phyloP scores from a whole-genome alignment of 64 coral and sea anemone genomes.

The Pocillopora damicornis region DNA sequence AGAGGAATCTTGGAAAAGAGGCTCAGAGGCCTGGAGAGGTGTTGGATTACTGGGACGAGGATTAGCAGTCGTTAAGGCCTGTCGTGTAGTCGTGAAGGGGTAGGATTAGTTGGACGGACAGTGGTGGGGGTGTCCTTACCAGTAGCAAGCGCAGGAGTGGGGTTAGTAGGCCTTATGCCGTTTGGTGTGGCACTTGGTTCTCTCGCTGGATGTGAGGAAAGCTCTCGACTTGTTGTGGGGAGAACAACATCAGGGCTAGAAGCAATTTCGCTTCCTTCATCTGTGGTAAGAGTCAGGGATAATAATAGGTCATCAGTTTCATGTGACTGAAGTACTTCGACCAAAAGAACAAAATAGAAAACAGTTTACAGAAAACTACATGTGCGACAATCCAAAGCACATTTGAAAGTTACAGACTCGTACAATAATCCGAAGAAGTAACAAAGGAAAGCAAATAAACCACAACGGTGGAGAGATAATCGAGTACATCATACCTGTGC shows the following conservation, averaged over 20 bases:
- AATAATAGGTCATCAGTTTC: too few species aligned
- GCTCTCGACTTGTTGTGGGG: slow-evolving; percentile 26
- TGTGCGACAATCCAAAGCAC: too few species aligned
- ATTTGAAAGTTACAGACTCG: too few species aligned
- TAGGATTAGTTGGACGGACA: slow-evolving; percentile 79
- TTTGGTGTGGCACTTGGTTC: slow-evolving; percentile 61
- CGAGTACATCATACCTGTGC: slow-evolving; percentile 13
- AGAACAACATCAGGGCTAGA: slow-evolving; percentile 19
- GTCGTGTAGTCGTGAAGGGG: slow-evolving; percentile 30
- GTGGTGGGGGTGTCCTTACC: slow-evolving; percentile 77
- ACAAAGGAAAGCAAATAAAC: too few species aligned
- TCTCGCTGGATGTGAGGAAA: background rate
- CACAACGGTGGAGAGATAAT: too few species aligned
- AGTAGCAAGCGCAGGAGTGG: slow-evolving; percentile 88
- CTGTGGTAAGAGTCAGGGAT: background rate
- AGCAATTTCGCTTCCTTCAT: background rate
- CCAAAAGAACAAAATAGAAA: too few species aligned
- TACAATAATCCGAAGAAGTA: too few species aligned
- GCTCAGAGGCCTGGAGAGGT: slow-evolving; percentile 32
- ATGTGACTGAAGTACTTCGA: too few species aligned
- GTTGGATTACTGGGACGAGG: slow-evolving; percentile 82
- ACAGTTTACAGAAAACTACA: too few species aligned
- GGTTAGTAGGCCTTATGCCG: slow-evolving; percentile 83
- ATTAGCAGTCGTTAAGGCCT: slow-evolving; percentile 59
- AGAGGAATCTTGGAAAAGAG: slow-evolving; percentile 39